These are phyloP conservation scores for Therioaphis trifolii DNA, from an alignment of 2,888 invertebrate species.

Conservation along the genomic window DNA sequence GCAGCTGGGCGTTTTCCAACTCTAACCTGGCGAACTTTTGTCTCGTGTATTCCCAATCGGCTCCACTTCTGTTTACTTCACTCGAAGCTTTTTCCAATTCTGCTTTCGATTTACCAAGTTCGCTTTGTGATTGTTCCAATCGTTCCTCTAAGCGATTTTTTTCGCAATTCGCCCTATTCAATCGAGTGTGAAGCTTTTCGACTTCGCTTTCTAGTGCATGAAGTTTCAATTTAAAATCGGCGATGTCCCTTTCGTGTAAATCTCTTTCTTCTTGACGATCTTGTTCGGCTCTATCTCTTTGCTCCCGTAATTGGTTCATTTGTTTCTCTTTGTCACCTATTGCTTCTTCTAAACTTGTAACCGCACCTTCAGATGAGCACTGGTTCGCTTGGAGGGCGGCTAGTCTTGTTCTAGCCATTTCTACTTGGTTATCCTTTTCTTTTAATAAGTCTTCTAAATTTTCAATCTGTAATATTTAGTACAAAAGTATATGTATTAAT, in stretches of 20 bases:
- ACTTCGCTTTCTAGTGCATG: constrained; percentile 92
- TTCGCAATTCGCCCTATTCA: constrained; percentile 89
- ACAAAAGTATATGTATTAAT: not conserved
- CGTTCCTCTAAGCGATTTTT: constrained; percentile 92
- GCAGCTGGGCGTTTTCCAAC: constrained; percentile 88
- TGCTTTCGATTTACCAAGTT: constrained; percentile 92
- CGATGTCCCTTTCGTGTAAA: constrained; percentile 82
- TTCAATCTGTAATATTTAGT: constrained; percentile 79
- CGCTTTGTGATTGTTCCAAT: constrained; percentile 91
- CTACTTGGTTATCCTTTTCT: constrained; percentile 98
- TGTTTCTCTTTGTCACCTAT: constrained; percentile 97
- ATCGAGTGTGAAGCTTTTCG: constrained; percentile 85
- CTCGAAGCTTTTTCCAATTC: constrained; percentile 91
- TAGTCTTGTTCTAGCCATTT: constrained; percentile 89
- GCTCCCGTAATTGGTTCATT: constrained; percentile 92
- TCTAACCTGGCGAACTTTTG: constrained; percentile 86
- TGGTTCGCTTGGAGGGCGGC: constrained; percentile 96
- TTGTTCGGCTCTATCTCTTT: constrained; percentile 93
- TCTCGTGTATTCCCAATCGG: constrained; percentile 88
- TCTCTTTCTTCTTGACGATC: constrained; percentile 97
- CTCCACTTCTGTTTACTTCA: constrained; percentile 88
- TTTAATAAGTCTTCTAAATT: constrained; percentile 95
- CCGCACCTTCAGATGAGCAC: constrained; percentile 91
- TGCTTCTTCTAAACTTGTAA: constrained; percentile 93
- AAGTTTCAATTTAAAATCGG: constrained; percentile 94